Conservation (phyloP, 2,888 invertebrate species). For the Tetrapedia diversipes region DNA sequence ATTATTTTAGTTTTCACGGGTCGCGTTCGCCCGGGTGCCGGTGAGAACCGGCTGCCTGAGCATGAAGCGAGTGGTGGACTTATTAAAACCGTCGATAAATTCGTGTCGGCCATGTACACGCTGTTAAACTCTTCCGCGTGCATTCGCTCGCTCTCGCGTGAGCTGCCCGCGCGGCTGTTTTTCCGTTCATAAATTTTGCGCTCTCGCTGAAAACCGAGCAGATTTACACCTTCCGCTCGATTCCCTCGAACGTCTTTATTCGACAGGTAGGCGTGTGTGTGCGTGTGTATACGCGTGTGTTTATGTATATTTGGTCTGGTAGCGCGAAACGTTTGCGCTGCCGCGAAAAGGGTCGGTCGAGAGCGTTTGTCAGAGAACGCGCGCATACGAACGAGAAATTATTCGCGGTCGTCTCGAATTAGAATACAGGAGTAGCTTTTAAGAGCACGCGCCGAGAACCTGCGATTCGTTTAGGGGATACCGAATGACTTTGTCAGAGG, state of each 20-base stretch:
- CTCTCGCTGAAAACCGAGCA: conserved; percentile 24
- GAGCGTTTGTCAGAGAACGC: conserved; percentile 4
- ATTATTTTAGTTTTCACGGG: conserved; percentile 45
- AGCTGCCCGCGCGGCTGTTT: too few relatives aligned
- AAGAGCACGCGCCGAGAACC: neutral
- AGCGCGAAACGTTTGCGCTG: conserved; percentile 4
- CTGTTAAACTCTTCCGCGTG: neutral
- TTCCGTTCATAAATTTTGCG: conserved; percentile 29
- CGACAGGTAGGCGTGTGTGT: too few relatives aligned
- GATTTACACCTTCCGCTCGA: conserved; percentile 35
- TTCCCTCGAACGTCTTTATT: conserved; percentile 34
- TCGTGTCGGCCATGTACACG: neutral
- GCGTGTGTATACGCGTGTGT: too few relatives aligned
- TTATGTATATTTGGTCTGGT: too few relatives aligned
- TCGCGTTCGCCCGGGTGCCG: too few relatives aligned
- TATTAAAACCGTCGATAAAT: conserved; percentile 35
- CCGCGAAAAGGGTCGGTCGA: neutral
- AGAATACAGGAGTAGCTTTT: conserved; percentile 9
- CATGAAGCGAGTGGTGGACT: neutral
- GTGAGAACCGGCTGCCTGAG: too few relatives aligned
- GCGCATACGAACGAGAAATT: neutral
- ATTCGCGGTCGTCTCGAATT: conserved; percentile 4
- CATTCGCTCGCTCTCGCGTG: neutral
- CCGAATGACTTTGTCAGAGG: neutral
- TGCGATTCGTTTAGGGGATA: neutral